These are phyloP conservation scores for Sipunculus nudus DNA, from an alignment of 2,888 invertebrate genomes.

Conservation along the genomic window DNA sequence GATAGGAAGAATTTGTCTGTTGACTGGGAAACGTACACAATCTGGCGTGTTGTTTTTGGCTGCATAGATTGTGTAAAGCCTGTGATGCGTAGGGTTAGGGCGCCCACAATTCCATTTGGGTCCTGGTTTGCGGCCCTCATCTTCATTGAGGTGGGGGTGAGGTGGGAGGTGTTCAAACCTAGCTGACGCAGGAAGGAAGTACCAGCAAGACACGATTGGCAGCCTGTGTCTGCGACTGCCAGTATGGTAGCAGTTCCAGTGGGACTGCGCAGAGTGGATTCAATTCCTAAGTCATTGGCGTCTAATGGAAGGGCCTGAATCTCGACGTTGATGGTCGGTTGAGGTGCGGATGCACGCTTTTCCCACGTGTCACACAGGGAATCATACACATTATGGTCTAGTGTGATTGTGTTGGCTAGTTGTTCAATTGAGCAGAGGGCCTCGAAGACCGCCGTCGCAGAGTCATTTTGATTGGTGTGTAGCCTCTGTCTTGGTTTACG, in stretches of 20 bases:
- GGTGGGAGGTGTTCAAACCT: constrained; percentile 33
- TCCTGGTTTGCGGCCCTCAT: constrained; percentile 46
- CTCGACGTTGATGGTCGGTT: constrained; percentile 30
- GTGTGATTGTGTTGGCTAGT: neutral
- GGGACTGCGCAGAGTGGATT: no score
- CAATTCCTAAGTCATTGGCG: no score
- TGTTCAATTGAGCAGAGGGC: neutral
- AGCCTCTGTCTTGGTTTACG: constrained; percentile 8
- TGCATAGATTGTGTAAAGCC: constrained; percentile 15
- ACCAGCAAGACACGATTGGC: constrained; percentile 44
- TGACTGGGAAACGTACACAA: constrained; percentile 45
- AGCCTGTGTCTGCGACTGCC: constrained; percentile 31
- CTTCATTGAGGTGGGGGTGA: constrained; percentile 45
- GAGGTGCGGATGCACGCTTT: constrained; percentile 27
- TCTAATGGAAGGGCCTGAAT: constrained; percentile 21
- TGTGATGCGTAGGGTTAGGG: constrained; percentile 38
- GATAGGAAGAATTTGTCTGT: constrained; percentile 44
- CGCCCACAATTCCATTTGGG: constrained; percentile 46
- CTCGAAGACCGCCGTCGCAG: neutral
- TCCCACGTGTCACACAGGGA: constrained; percentile 31
- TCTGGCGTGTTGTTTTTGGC: constrained; percentile 41
- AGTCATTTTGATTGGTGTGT: neutral
- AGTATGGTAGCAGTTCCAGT: neutral
- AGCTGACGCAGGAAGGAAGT: constrained; percentile 35
- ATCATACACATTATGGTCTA: constrained; percentile 43